A percentile compares a stretch with the other conserved stretches of the same genome.
phyloP scores from a whole-genome alignment of 2,888 invertebrate species.

The Uropetala carovei region DNA sequence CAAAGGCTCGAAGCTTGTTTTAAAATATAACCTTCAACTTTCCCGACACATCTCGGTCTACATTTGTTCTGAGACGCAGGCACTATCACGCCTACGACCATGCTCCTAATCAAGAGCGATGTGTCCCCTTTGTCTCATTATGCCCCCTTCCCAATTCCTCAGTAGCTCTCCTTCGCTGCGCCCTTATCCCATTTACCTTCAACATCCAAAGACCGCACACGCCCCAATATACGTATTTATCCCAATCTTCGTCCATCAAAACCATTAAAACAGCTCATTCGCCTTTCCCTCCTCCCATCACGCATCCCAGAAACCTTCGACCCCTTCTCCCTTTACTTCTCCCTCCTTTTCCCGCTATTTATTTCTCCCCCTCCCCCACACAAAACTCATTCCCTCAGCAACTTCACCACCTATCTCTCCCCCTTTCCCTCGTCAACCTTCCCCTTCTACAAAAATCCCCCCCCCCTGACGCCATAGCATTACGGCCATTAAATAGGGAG shows the following conservation, averaged over 20 bases:
- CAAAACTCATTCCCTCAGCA: neutral
- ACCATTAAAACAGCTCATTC: neutral
- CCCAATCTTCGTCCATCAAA: slow-evolving; percentile 34
- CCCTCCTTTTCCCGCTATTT: neutral
- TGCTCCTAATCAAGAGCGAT: no score
- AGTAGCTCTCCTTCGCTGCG: no score
- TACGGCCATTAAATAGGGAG: neutral
- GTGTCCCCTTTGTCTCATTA: no score
- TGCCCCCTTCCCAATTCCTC: no score
- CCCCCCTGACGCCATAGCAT: neutral
- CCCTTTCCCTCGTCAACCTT: neutral
- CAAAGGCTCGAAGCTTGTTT: no score
- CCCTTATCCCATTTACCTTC: no score
- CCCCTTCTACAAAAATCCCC: neutral
- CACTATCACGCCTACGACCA: no score
- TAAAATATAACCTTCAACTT: no score
- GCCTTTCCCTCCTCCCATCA: neutral
- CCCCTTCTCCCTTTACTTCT: neutral
- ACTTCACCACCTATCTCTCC: neutral
- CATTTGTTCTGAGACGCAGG: no score
- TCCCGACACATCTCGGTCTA: no score
- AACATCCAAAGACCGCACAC: neutral
- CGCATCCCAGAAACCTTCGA: neutral
- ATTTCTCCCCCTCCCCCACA: neutral
- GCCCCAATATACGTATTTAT: neutral